Conservation (phyloP, 2,888 invertebrate genomes). For the Chironomus tentans region DNA sequence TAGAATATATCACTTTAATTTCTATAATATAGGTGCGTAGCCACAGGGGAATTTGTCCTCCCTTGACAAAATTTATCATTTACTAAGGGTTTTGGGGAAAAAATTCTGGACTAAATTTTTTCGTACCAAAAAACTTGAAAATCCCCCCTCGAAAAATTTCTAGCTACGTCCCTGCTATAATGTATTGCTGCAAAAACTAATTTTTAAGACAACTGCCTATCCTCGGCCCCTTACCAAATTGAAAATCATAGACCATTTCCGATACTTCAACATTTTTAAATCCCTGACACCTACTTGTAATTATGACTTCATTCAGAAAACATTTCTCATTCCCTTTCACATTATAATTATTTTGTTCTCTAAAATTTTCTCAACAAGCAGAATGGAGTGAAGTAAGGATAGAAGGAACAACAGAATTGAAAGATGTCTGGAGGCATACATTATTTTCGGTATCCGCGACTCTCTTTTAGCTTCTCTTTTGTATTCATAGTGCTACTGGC, state of each 20-base stretch:
- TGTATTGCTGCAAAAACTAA: too few relatives aligned
- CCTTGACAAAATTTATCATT: too few relatives aligned
- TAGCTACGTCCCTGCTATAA: too few relatives aligned
- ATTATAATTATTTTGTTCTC: constrained; percentile 10
- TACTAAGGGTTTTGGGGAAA: too few relatives aligned
- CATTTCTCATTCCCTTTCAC: neutral
- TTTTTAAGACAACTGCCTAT: neutral
- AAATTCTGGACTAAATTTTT: too few relatives aligned
- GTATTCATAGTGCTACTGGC: constrained; percentile 21
- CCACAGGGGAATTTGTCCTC: too few relatives aligned
- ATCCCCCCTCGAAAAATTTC: too few relatives aligned
- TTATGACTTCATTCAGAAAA: constrained; percentile 20
- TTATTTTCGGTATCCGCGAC: constrained; percentile 10
- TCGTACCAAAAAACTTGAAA: too few relatives aligned
- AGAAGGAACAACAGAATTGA: neutral
- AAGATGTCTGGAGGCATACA: constrained; percentile 21
- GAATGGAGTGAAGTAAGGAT: neutral
- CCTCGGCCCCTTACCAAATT: too few relatives aligned
- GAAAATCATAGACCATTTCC: neutral
- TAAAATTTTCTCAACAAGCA: neutral
- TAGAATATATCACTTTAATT: too few relatives aligned
- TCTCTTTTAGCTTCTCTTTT: constrained; percentile 13
- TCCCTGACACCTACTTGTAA: constrained; percentile 16
- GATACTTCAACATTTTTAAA: neutral
- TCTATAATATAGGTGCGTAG: too few relatives aligned